Percentiles rank a stretch among this genome's conserved stretches.
Conservation (phyloP, 1,140 invertebrate species). For the Agrypnia vestita region DNA sequence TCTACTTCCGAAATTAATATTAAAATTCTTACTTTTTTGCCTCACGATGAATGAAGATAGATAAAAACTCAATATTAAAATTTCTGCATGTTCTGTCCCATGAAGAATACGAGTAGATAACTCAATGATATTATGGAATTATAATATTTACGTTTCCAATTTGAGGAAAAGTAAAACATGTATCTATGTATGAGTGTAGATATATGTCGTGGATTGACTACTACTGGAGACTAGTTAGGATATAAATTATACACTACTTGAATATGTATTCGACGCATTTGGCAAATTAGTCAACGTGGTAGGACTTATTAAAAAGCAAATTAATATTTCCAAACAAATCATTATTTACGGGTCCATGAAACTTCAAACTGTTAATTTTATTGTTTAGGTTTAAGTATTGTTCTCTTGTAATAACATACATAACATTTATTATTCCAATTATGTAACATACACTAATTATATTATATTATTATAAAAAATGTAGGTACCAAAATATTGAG, state of each 20-base stretch:
- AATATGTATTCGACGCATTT: slow-evolving; percentile 39
- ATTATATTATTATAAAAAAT: slow-evolving; percentile 31
- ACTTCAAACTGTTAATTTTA: slow-evolving; percentile 55
- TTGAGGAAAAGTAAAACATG: neutral
- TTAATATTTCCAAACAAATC: slow-evolving; percentile 59
- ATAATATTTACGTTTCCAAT: neutral
- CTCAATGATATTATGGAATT: too few species aligned
- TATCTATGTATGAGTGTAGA: slow-evolving; percentile 12
- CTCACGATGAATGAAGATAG: too few species aligned
- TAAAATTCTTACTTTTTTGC: too few species aligned
- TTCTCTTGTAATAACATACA: slow-evolving; percentile 28
- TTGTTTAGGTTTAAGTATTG: slow-evolving; percentile 52
- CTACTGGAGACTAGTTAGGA: slow-evolving; percentile 11
- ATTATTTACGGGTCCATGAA: slow-evolving; percentile 61
- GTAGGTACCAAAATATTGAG: slow-evolving; percentile 39
- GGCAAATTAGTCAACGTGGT: slow-evolving; percentile 51
- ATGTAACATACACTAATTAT: slow-evolving; percentile 22
- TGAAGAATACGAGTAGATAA: too few species aligned
- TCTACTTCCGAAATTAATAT: too few species aligned
- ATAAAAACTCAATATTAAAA: too few species aligned
- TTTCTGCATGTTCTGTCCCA: too few species aligned
- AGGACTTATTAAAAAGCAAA: slow-evolving; percentile 52
- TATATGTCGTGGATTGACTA: slow-evolving; percentile 6
- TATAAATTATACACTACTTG: slow-evolving; percentile 13
- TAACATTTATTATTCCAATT: slow-evolving; percentile 46